Conservation (phyloP, 1,140 invertebrate genomes). For the Radopholus similis region DNA sequence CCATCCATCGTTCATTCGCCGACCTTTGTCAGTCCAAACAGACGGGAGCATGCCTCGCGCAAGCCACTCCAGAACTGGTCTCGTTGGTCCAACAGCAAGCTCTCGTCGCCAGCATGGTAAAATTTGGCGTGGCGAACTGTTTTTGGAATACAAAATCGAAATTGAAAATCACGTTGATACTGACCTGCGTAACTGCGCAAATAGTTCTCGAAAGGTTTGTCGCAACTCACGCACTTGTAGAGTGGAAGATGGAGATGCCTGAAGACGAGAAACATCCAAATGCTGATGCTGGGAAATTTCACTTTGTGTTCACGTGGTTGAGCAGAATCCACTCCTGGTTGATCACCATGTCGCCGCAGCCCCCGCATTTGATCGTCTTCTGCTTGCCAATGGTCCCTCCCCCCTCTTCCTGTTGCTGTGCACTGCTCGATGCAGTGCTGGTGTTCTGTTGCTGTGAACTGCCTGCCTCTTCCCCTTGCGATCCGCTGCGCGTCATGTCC, state of each 20-base stretch:
- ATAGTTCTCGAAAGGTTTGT: slow-evolving; percentile 20
- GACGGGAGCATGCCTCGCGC: slow-evolving; percentile 6
- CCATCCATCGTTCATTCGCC: background rate
- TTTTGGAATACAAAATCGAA: background rate
- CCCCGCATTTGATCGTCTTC: slow-evolving; percentile 13
- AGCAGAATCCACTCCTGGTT: slow-evolving; percentile 22
- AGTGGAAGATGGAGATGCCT: slow-evolving; percentile 17
- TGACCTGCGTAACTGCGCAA: slow-evolving; percentile 15
- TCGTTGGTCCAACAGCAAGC: slow-evolving; percentile 13
- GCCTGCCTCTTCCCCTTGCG: background rate
- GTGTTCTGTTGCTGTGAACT: background rate
- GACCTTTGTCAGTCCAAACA: background rate
- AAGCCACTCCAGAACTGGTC: slow-evolving; percentile 11
- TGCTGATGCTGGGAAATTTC: background rate
- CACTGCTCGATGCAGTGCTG: background rate
- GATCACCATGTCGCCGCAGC: slow-evolving; percentile 14
- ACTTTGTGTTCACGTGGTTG: slow-evolving; percentile 21
- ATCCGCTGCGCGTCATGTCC: slow-evolving; percentile 6
- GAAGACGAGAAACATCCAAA: background rate
- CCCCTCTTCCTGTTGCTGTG: background rate
- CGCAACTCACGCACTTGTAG: slow-evolving; percentile 14
- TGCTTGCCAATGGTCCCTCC: background rate
- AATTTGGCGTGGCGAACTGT: slow-evolving; percentile 16
- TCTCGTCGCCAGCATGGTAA: slow-evolving; percentile 18
- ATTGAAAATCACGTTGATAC: background rate